Conservation (phyloP, 2,113 vertebrate genomes). For the Sylvia atricapilla region DNA sequence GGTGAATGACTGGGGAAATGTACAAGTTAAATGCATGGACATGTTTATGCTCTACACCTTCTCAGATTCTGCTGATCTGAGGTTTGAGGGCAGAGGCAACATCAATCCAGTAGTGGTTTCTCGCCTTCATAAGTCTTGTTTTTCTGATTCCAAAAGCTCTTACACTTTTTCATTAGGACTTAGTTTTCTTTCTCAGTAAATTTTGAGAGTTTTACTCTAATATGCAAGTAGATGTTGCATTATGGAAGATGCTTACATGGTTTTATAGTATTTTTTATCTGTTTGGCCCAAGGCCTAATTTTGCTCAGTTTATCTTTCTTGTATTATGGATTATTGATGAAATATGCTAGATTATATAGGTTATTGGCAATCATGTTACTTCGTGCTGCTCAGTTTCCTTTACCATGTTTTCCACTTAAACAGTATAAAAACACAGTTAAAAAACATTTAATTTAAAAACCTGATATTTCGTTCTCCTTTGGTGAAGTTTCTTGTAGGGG, state of each 20-base stretch:
- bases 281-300: neutral
- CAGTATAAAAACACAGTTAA: neutral
- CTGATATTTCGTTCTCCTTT: neutral
- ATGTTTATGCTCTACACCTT: neutral
- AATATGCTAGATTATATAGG: neutral
- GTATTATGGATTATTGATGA: neutral
- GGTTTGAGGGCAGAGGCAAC: neutral
- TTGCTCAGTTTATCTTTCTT: neutral
- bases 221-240: neutral
- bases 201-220: neutral
- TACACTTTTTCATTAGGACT: neutral
- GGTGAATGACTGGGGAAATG: neutral
- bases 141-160: neutral
- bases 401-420: neutral
- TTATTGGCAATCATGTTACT: neutral
- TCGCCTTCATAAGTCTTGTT: neutral
- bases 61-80: neutral
- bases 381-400: neutral
- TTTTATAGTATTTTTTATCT: neutral
- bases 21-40: neutral
- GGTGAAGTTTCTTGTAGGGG: neutral
- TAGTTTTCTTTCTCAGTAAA: neutral
- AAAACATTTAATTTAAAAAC: neutral
- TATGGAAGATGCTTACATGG: neutral
- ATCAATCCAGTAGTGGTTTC: neutral